These are phyloP conservation scores for Caradrina kadenii DNA, from an alignment of 2,888 invertebrate genomes.

Conservation along the genomic window DNA sequence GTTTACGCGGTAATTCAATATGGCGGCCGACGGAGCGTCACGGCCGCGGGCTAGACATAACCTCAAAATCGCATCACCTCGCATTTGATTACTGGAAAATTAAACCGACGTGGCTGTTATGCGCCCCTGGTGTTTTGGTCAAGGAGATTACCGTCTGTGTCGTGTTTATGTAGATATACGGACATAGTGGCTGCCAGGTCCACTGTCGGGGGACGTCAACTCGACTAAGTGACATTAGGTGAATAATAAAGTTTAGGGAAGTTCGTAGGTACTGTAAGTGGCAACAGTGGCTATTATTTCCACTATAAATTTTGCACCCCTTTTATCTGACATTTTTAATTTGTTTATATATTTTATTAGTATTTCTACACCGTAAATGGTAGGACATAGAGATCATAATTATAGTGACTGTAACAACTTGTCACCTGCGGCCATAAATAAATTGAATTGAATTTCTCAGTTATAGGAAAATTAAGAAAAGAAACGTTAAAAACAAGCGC, in stretches of 20 bases:
- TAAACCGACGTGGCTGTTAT: conserved; percentile 76
- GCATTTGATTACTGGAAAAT: conserved; percentile 83
- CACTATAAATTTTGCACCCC: too few species aligned
- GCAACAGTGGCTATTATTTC: not conserved
- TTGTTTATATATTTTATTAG: too few species aligned
- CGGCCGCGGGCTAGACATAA: conserved; percentile 79
- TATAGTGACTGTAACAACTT: too few species aligned
- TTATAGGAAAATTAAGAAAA: not conserved
- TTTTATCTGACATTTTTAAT: too few species aligned
- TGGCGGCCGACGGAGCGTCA: conserved; percentile 73
- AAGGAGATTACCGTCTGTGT: conserved; percentile 49
- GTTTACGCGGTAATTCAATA: conserved; percentile 80
- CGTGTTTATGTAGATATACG: conserved; percentile 18
- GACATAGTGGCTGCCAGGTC: conserved; percentile 19
- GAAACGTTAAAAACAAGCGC: not conserved
- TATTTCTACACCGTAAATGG: too few species aligned
- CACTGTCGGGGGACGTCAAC: conserved; percentile 5
- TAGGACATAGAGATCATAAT: too few species aligned
- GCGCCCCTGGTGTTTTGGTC: conserved; percentile 66
- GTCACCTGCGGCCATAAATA: too few species aligned
- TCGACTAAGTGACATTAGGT: conserved; percentile 28
- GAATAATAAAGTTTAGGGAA: conserved; percentile 25
- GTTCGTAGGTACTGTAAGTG: not conserved
- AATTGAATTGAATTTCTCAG: not conserved
- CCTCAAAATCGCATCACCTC: conserved; percentile 83